Base-by-base conservation (phyloP, 23 tunicate species). In the Botrylloides violaceus region DNA sequence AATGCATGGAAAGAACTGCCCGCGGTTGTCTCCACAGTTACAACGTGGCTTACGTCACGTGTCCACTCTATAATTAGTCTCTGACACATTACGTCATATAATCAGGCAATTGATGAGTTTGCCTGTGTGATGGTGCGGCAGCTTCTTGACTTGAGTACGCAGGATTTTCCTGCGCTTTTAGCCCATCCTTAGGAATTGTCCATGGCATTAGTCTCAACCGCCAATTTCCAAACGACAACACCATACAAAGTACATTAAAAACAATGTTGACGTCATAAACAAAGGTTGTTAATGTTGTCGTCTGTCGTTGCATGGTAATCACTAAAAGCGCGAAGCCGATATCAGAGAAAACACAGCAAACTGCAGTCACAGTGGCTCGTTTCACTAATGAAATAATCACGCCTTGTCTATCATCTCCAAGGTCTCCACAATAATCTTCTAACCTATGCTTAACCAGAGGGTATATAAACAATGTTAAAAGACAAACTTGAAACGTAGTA, bases 201-300 rank as follows among this genome's bases (percentile, higher is more conserved):
- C 70, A 63, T 28, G 70, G 70, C 70, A 63, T 63, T 9, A 63
- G 35, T 9, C 70, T 25, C 9, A 4, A 19, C 9, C 36, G 4
- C 70, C 70, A 63, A 63, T 63, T 63, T 7, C 35, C 35, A 28
- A 63, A 63, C 4, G 35, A 3, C 12, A 63, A 63, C 20, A 63
- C 33, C 70, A 63, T 63, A 9, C 35, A 63, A 31, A 29, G 19
- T 3, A 9, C 35, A 34, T 63, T 63, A 19, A 63, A 15, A 6
- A 63, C 70, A 12, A 29, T 29, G 35, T 63, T 63, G 35, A 63
- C 35, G 35, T 63, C 70, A 34, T 63, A 63, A 19, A 63, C 32
- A 31, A 15, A 9, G 9, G 36, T 63, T 9, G 70, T 63, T 4
- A 33, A 27, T 29, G 70, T 31, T 4, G 33, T 34, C 3, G 35